Conservation (phyloP, 2,113 vertebrate species). For the Mandrillus leucophaeus region DNA sequence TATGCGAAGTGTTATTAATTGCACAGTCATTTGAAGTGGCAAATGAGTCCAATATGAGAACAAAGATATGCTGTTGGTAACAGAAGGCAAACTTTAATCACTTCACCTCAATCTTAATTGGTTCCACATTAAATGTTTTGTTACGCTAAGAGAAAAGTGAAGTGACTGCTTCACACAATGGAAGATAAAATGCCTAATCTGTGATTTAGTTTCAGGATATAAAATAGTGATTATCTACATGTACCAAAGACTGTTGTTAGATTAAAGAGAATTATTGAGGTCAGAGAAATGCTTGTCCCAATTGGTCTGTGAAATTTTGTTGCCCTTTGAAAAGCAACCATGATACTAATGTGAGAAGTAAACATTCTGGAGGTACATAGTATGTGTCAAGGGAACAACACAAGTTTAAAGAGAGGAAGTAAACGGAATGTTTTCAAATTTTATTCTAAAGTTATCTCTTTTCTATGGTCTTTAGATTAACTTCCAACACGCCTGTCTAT, state of each 20-base stretch:
- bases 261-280: background rate
- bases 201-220: background rate
- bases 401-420: background rate
- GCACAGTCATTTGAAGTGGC: background rate
- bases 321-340: background rate
- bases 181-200: background rate
- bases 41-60: background rate
- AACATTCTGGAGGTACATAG: background rate
- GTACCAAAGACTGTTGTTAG: background rate
- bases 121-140: slow-evolving; percentile 44
- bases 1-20: background rate
- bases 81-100: slow-evolving; percentile 9
- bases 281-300: background rate
- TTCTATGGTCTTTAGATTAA: background rate
- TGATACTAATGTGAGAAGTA: background rate
- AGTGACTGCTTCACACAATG: background rate
- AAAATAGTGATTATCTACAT: background rate
- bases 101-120: background rate
- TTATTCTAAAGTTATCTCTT: background rate
- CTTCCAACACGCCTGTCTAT: background rate
- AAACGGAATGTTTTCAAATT: background rate
- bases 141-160: background rate
- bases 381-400: background rate
- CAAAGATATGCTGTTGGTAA: background rate
- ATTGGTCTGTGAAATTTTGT: background rate